Base-by-base conservation (phyloP, 2,888 invertebrate species). In the Drosophila neutralis region DNA sequence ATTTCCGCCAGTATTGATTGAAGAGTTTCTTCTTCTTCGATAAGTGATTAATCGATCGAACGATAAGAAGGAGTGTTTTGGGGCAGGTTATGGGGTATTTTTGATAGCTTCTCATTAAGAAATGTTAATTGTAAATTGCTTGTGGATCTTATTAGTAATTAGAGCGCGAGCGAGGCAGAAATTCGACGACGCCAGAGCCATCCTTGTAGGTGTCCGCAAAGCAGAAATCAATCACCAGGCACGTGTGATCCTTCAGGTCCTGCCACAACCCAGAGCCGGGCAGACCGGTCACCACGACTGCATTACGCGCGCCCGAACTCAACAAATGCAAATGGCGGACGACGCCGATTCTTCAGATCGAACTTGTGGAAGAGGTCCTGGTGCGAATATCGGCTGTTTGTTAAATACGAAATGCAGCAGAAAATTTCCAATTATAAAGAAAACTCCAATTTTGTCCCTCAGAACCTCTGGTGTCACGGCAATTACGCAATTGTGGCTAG, bases 181-280 rank as follows among this genome's bases (percentile, higher is more conserved):
- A 99, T 93, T 99, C 99, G 1, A 99, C 99, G 10, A 99, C 98
- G 1, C 99, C 99, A 2, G 98, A 98, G 73, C 99, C 99, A 93
- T 99, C 99, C 93, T 98, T 98, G 94, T 98, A 99, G 1, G 98
- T 98, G 94, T 99, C 99, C 0, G 99, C 98, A 93, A 98, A 99
- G 93, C 99, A 99, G 7, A 99, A 99, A 94, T 99, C 99, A 13
- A 99, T 99, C 0, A 99, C 99, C 93, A 99, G 99, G 58, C 99
- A 95, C 99, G 99, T 99, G 93, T 99, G 99, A 94, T 99, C 99
- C 93, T 99, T 99, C 62, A 99, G 94, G 93, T 99, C 99, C 94
- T 98, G 98, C 98, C 98, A 98, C 69, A 97, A 97, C 4, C 98
- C 98, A 51, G 97, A 96, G 1, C 97, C 96, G 18, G 98, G 98